Conservation (phyloP, 2,113 vertebrate genomes). For the Dinomys branickii region DNA sequence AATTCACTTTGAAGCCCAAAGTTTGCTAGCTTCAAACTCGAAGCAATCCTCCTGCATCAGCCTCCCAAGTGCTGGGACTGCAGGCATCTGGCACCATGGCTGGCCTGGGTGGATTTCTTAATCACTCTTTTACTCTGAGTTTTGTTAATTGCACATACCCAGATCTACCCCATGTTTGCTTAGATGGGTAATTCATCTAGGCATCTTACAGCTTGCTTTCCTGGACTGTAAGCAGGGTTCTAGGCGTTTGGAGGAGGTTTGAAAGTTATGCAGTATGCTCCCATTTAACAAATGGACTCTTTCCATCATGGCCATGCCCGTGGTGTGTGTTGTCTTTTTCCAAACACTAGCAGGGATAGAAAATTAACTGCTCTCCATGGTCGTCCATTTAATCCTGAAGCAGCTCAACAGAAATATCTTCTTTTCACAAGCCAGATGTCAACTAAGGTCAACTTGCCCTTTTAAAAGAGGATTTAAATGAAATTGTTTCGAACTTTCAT, state of each 20-base stretch:
- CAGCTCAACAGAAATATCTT: not conserved
- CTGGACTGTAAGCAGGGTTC: not conserved
- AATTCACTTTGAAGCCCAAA: no score
- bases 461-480: not conserved
- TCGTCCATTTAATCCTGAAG: not conserved
- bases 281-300: not conserved
- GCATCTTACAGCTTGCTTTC: not conserved
- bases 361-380: not conserved
- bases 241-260: not conserved
- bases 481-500: constrained; percentile 51
- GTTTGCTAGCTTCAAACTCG: not conserved
- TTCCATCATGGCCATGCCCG: no score
- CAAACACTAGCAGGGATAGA: not conserved
- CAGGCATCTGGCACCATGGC: not conserved
- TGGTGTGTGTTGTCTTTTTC: not conserved
- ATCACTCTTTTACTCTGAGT: not conserved
- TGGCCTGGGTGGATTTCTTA: not conserved
- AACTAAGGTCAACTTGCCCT: constrained; percentile 44
- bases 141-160: not conserved
- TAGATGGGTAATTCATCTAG: not conserved
- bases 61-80: not conserved
- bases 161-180: not conserved
- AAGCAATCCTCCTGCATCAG: not conserved
- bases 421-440: constrained; percentile 14
- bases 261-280: not conserved